phyloP scores from a whole-genome alignment of 1,140 invertebrate species.

The Drosophila cardini region DNA sequence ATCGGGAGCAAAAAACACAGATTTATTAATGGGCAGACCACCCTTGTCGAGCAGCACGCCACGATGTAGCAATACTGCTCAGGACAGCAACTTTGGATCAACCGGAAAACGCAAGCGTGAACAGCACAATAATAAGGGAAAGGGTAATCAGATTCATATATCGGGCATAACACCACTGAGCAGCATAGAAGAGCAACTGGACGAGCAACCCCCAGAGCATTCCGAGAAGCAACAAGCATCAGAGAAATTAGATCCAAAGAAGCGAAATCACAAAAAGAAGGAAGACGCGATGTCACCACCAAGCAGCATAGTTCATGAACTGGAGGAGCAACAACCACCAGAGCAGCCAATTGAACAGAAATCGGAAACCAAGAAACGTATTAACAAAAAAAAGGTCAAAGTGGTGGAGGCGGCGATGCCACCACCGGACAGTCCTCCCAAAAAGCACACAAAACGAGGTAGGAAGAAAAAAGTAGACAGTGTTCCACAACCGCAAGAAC shows the following conservation, averaged over 20 bases:
- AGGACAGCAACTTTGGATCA: too few species aligned
- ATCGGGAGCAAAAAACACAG: background rate
- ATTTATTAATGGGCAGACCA: background rate
- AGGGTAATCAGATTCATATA: background rate
- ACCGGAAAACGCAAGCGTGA: background rate
- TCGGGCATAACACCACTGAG: slow-evolving; percentile 17
- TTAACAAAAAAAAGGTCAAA: background rate
- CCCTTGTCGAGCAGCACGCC: slow-evolving; percentile 39
- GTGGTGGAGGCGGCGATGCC: background rate
- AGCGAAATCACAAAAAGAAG: too few species aligned
- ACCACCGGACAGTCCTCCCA: background rate
- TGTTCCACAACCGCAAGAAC: background rate
- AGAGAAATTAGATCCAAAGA: too few species aligned
- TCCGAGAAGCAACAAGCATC: too few species aligned
- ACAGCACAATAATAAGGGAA: background rate
- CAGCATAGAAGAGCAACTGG: background rate
- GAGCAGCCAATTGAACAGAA: background rate
- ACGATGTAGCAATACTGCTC: background rate
- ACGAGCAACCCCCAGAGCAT: background rate
- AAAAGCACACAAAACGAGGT: background rate
- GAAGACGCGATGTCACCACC: too few species aligned
- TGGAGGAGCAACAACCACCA: background rate
- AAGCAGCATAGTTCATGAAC: too few species aligned
- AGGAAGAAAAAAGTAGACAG: background rate
- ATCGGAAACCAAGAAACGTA: background rate